phyloP scores from a whole-genome alignment of 2,797 vertebrate species.

The Hoplostethus atlanticus region DNA sequence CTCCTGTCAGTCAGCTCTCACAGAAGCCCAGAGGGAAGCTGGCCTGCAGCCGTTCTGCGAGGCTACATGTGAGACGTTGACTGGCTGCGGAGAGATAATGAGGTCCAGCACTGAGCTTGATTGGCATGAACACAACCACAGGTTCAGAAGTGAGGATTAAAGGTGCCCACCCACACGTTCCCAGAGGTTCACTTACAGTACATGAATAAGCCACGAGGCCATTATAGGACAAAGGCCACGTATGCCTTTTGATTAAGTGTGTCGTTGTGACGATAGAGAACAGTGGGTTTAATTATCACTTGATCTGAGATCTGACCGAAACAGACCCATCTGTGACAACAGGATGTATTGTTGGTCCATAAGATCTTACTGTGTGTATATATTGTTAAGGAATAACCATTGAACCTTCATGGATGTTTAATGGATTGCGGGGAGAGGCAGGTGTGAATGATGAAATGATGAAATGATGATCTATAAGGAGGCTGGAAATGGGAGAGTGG shows the following conservation, averaged over 20 bases:
- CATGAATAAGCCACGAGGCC: slow-evolving; percentile 35
- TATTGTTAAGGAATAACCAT: not conserved
- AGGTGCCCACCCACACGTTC: slow-evolving; percentile 50
- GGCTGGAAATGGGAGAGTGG: too few relatives aligned
- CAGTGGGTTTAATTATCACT: not conserved
- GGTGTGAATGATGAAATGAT: too few relatives aligned
- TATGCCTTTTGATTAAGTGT: slow-evolving; percentile 17
- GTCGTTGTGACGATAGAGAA: not conserved
- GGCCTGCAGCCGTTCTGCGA: slow-evolving; percentile 47
- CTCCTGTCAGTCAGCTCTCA: slow-evolving; percentile 75
- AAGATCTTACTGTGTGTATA: too few relatives aligned
- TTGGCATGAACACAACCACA: slow-evolving; percentile 52
- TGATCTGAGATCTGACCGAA: slow-evolving; percentile 1
- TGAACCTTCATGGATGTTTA: too few relatives aligned
- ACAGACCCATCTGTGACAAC: not conserved
- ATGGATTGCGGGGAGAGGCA: too few relatives aligned
- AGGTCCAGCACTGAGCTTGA: slow-evolving; percentile 62
- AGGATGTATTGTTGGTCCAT: not conserved
- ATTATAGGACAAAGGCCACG: slow-evolving; percentile 23
- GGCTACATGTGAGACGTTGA: slow-evolving; percentile 50
- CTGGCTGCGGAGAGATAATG: slow-evolving; percentile 64
- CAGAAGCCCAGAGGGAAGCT: slow-evolving; percentile 61
- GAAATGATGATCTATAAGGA: too few relatives aligned
- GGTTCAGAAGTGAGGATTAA: slow-evolving; percentile 62
- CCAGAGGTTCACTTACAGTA: slow-evolving; percentile 10